Percentiles rank a stretch among this genome's conserved stretches.
Evolutionary conservation across 1,140 invertebrate species (phyloP).

Genomic region (Tenebrio molitor): DNA sequence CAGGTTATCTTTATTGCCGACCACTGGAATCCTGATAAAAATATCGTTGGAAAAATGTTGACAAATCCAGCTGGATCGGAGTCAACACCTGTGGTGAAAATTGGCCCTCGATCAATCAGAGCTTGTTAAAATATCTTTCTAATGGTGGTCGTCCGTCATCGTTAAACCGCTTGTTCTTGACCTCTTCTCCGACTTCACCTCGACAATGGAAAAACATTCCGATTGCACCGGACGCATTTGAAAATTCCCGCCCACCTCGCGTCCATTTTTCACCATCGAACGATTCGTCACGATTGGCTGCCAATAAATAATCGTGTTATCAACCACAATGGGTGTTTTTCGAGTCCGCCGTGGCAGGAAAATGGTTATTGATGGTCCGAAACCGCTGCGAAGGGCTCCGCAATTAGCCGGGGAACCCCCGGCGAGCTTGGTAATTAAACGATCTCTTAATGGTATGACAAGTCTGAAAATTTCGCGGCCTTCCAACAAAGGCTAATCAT

Average conservation of each 20-base stretch:
- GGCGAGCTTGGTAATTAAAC: background rate
- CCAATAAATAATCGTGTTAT: too few species aligned
- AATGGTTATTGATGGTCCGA: too few species aligned
- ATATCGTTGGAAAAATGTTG: too few species aligned
- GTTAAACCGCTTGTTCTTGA: conserved; percentile 1
- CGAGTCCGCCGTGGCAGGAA: too few species aligned
- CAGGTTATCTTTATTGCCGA: background rate
- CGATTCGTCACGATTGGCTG: too few species aligned
- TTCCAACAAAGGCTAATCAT: conserved; percentile 39
- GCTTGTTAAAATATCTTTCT: conserved; percentile 22
- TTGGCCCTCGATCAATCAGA: conserved; percentile 2
- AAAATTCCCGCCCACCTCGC: too few species aligned
- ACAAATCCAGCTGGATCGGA: background rate
- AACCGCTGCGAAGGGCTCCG: too few species aligned
- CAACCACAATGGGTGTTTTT: too few species aligned
- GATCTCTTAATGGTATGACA: background rate
- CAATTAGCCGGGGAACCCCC: conserved; percentile 11
- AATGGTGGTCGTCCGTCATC: background rate
- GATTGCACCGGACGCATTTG: background rate
- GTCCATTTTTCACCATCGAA: too few species aligned
- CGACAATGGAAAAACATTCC: background rate
- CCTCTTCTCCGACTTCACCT: background rate
- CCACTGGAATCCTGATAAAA: background rate
- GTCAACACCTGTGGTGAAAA: background rate
- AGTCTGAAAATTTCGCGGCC: conserved; percentile 12